Percentiles rank a stretch among this genome's conserved stretches.
Conservation (phyloP, 2,888 invertebrate genomes). For the Mythimna vitellina region DNA sequence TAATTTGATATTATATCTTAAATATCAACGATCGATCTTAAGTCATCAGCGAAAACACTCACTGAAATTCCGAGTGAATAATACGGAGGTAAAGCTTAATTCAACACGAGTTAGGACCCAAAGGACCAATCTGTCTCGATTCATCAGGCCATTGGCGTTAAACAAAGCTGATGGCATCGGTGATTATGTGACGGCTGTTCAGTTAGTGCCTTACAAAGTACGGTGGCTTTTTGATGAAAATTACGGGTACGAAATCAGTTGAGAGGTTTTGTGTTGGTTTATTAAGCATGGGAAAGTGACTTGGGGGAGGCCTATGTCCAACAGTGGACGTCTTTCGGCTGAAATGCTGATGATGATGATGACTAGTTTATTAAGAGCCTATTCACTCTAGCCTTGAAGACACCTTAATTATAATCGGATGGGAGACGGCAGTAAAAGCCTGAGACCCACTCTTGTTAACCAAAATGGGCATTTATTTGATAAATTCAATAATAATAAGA, state of each 20-base stretch:
- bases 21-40: not conserved
- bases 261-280: not conserved
- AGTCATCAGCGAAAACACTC: not conserved
- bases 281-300: not conserved
- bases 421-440: no score
- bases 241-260: not conserved
- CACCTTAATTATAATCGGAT: no score
- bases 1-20: not conserved
- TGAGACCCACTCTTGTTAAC: no score
- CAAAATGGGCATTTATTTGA: no score
- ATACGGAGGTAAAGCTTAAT: not conserved
- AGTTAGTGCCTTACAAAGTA: not conserved
- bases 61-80: conserved; percentile 1
- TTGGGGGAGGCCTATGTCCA: no score
- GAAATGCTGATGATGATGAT: no score
- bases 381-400: no score
- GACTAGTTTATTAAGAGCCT: no score
- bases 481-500: no score
- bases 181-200: conserved; percentile 9
- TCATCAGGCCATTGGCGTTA: conserved; percentile 12
- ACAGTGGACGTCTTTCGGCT: no score
- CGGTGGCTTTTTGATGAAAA: not conserved
- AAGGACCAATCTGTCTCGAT: conserved; percentile 27
- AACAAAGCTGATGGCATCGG: conserved; percentile 4
- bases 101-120: not conserved